These are phyloP conservation scores for Temnothorax rugatulus DNA, from an alignment of 2,888 invertebrate species.

Conservation along the genomic window DNA sequence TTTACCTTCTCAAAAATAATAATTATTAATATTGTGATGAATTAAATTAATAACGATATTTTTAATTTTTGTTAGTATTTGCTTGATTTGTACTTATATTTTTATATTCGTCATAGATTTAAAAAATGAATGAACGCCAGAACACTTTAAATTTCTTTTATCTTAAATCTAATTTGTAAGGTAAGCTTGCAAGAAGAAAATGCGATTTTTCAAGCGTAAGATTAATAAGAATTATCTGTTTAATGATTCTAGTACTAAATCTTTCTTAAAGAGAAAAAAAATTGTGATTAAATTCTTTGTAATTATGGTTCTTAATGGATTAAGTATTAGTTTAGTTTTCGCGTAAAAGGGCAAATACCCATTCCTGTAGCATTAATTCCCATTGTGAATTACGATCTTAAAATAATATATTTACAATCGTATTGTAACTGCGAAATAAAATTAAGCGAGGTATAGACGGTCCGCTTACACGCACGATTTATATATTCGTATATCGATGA, in stretches of 20 bases:
- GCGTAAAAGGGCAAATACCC: not conserved
- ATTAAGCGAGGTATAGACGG: not conserved
- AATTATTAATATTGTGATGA: not conserved
- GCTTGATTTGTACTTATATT: not conserved
- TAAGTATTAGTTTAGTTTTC: not conserved
- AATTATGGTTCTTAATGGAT: not conserved
- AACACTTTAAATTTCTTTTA: not conserved
- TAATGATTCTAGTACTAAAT: not conserved
- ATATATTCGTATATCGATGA: constrained; percentile 7
- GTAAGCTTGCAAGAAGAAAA: not conserved
- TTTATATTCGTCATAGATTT: not conserved
- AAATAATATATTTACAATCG: not conserved
- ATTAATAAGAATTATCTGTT: not conserved
- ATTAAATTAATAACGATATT: not conserved
- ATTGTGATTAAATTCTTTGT: not conserved
- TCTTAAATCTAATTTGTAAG: constrained; percentile 14
- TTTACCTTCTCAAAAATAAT: constrained; percentile 8
- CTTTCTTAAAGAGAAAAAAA: not conserved
- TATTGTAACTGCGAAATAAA: constrained; percentile 7
- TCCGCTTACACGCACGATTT: not conserved
- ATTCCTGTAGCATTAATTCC: not conserved
- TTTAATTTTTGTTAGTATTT: constrained; percentile 6
- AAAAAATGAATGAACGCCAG: not conserved
- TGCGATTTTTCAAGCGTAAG: not conserved
- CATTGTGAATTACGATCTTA: not conserved